Conservation (phyloP, 2,888 invertebrate species). For the Thera britannica region DNA sequence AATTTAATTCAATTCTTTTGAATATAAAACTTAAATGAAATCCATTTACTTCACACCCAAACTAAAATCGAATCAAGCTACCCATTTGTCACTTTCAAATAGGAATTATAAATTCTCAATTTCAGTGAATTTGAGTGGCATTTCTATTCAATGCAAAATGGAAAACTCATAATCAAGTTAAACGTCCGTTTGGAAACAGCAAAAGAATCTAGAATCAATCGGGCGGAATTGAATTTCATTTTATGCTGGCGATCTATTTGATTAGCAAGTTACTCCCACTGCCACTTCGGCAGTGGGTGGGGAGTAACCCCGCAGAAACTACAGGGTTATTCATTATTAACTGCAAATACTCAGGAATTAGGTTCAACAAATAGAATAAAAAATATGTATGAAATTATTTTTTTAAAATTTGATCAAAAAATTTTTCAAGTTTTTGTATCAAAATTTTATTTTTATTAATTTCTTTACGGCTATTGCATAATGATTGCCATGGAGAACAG, state of each 20-base stretch:
- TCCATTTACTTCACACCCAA: neutral
- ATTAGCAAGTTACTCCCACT: neutral
- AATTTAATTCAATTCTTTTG: neutral
- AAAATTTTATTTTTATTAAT: too few species aligned
- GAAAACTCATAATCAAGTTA: conserved; percentile 3
- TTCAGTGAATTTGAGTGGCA: conserved; percentile 15
- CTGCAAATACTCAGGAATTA: too few species aligned
- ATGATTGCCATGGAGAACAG: too few species aligned
- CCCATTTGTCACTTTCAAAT: conserved; percentile 9
- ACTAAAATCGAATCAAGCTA: conserved; percentile 13
- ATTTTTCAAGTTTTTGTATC: too few species aligned
- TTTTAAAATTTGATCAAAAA: too few species aligned
- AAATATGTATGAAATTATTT: too few species aligned
- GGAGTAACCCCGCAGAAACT: too few species aligned
- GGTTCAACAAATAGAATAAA: too few species aligned
- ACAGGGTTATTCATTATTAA: too few species aligned
- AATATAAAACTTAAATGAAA: neutral
- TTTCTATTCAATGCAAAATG: conserved; percentile 3
- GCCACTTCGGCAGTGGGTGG: too few species aligned
- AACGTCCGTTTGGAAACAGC: neutral
- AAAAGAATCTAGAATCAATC: neutral
- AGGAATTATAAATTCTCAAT: conserved; percentile 7
- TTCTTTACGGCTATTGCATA: too few species aligned
- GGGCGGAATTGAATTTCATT: neutral
- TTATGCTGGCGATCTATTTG: neutral